A percentile compares a stretch with the other conserved stretches of the same genome.
Conservation (phyloP, 1,140 invertebrate genomes). For the Marisa cornuarietis region DNA sequence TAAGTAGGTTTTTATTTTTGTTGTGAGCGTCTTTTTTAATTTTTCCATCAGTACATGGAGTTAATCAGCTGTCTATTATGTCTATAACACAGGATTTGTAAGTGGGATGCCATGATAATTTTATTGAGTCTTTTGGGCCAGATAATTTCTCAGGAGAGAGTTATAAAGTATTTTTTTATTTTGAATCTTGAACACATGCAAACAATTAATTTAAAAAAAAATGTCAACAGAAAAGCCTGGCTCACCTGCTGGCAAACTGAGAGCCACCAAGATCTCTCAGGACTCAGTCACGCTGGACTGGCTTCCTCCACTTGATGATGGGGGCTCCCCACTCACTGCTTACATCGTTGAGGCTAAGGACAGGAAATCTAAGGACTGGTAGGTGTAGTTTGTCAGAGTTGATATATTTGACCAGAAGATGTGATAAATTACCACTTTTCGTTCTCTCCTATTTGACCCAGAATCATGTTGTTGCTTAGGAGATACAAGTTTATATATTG, state of each 20-base stretch:
- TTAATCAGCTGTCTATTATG: too few relatives aligned
- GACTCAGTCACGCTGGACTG: constrained; percentile 74
- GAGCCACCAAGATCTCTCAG: constrained; percentile 88
- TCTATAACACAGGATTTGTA: too few relatives aligned
- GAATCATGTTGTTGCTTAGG: neutral
- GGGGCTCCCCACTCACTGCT: constrained; percentile 72
- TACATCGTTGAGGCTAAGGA: constrained; percentile 96
- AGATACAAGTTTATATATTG: neutral
- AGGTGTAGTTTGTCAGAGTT: neutral
- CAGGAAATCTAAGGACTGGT: constrained; percentile 79
- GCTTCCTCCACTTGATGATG: constrained; percentile 66
- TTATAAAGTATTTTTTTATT: neutral
- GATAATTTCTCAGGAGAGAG: neutral
- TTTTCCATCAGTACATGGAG: too few relatives aligned
- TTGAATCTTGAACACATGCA: neutral
- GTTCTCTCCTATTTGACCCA: too few relatives aligned
- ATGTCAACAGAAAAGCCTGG: constrained; percentile 68
- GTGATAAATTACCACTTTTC: too few relatives aligned
- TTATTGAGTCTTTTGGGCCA: too few relatives aligned
- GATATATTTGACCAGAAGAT: neutral
- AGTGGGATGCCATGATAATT: too few relatives aligned
- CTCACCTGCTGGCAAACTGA: constrained; percentile 87
- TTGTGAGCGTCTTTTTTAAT: too few relatives aligned
- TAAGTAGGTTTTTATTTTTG: too few relatives aligned
- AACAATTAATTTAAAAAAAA: neutral